Evolutionary conservation across 2,888 invertebrate species (phyloP).

Genomic region (Lepidochrysops patricia): DNA sequence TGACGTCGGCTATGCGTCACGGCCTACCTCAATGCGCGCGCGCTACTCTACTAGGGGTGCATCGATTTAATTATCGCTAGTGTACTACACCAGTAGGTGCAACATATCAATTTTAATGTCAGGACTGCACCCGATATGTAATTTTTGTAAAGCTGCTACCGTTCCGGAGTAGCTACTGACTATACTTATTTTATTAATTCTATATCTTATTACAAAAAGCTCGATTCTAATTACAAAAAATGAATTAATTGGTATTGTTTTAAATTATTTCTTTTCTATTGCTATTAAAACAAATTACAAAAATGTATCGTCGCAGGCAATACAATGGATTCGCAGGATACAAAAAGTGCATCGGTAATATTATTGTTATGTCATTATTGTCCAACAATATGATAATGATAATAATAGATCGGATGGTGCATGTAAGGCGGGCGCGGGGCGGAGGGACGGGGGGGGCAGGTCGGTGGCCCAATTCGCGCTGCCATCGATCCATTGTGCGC

Average conservation of each 20-base stretch:
- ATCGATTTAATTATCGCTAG: conserved; percentile 44
- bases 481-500: conserved; percentile 75
- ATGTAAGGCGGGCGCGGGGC: conserved; percentile 28
- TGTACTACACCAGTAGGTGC: conserved; percentile 6
- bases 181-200: not conserved
- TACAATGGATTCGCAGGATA: no score
- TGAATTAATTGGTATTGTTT: not conserved
- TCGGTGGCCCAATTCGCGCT: conserved; percentile 67
- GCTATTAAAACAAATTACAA: no score
- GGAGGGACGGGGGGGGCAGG: conserved; percentile 38
- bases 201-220: not conserved
- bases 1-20: conserved; percentile 71
- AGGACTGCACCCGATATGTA: not conserved
- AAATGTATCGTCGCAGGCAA: not conserved
- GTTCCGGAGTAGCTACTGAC: not conserved
- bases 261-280: not conserved
- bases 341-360: not conserved
- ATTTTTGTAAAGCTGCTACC: not conserved
- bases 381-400: not conserved
- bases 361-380: not conserved
- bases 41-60: conserved; percentile 68
- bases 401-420: not conserved
- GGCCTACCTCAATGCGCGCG: conserved; percentile 76
- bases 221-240: not conserved
- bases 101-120: not conserved